Conservation (phyloP, 1,140 invertebrate genomes). For the Pogonognathellus flavescens region DNA sequence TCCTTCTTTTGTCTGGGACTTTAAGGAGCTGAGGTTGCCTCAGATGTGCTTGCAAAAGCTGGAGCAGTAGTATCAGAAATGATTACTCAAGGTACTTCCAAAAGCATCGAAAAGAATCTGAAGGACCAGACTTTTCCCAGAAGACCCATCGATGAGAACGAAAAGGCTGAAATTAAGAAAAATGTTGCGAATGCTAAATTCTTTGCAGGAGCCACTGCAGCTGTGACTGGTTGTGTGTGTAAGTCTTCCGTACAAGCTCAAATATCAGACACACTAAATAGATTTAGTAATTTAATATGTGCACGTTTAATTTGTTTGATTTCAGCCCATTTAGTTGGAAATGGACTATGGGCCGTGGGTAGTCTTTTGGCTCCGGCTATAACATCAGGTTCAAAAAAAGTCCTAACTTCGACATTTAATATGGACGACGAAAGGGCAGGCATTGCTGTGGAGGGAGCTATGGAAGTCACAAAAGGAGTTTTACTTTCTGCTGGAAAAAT, state of each 20-base stretch:
- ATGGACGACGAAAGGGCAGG: not conserved
- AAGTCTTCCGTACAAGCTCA: no score
- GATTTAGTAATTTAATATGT: no score
- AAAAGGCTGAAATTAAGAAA: not conserved
- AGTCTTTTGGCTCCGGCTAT: conserved; percentile 15
- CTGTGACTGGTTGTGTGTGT: not conserved
- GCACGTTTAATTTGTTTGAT: no score
- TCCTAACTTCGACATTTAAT: not conserved
- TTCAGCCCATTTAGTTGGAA: conserved; percentile 1
- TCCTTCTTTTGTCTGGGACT: not conserved
- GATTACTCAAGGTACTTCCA: not conserved
- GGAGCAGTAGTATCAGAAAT: not conserved
- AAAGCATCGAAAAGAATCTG: not conserved
- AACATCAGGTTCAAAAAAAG: not conserved
- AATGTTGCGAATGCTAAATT: not conserved
- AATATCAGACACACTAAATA: no score
- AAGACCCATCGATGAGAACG: not conserved
- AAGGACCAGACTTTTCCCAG: not conserved
- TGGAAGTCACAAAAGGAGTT: conserved; percentile 3
- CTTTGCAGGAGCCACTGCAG: conserved; percentile 7
- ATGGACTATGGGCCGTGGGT: not conserved
- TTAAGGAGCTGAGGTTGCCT: conserved; percentile 1
- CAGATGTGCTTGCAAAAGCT: not conserved
- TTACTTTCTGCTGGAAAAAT: conserved; percentile 10
- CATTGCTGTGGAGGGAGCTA: not conserved